Evolutionary conservation across 1,140 invertebrate species (phyloP).

Genomic region (Brachionus calyciflorus): DNA sequence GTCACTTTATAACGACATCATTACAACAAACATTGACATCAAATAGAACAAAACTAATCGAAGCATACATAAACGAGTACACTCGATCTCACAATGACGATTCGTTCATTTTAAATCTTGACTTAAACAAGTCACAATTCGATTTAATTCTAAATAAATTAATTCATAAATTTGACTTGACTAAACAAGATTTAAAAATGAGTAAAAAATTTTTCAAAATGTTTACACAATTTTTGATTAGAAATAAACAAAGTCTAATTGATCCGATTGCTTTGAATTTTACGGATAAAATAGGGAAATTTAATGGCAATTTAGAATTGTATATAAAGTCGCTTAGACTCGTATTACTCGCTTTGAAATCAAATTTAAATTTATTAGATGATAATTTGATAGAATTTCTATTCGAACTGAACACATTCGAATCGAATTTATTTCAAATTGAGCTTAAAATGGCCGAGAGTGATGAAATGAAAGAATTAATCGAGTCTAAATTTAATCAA

Average conservation of each 20-base stretch:
- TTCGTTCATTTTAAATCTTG: background rate
- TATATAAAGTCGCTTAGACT: background rate
- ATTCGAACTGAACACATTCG: background rate
- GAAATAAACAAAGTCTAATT: background rate
- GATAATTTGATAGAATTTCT: background rate
- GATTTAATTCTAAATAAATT: background rate
- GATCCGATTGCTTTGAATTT: background rate
- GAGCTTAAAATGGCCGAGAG: background rate
- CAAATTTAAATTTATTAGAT: background rate
- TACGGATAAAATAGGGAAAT: constrained; percentile 2
- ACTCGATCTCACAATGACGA: background rate
- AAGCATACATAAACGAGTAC: background rate
- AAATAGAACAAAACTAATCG: background rate
- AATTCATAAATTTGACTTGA: background rate
- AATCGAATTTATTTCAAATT: background rate
- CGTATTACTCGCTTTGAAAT: constrained; percentile 3
- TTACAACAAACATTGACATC: background rate
- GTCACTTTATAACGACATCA: background rate
- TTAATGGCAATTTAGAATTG: background rate
- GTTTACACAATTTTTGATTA: background rate
- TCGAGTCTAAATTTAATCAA: background rate
- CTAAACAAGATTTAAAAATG: background rate
- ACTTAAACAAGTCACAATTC: background rate
- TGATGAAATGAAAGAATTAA: background rate
- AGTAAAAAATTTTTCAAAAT: constrained; percentile 28